These are phyloP conservation scores for Psilopogon haemacephalus DNA, from an alignment of 2,113 vertebrate genomes.

Conservation along the genomic window DNA sequence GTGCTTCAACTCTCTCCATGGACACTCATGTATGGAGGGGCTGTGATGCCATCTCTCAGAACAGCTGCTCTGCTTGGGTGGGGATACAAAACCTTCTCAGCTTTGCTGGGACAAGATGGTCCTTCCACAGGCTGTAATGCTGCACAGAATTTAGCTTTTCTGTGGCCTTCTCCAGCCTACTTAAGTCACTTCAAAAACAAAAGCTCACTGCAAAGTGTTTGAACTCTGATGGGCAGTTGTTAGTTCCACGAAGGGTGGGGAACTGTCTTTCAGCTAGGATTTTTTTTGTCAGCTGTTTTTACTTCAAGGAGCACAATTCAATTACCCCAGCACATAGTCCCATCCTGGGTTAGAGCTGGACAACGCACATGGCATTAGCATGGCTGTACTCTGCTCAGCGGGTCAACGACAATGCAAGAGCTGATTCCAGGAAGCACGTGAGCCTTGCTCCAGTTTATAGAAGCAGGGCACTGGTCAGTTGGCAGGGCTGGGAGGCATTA, in stretches of 20 bases:
- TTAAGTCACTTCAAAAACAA: background rate
- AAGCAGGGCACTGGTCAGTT: background rate
- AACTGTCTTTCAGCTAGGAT: background rate
- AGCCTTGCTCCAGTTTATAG: background rate
- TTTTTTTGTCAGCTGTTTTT: background rate
- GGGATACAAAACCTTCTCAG: background rate
- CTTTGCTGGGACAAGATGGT: background rate
- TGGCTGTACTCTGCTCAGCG: background rate
- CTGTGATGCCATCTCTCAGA: background rate
- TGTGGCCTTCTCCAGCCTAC: background rate
- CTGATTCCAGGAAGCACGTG: background rate
- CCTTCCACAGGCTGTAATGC: background rate
- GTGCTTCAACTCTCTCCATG: fast-evolving
- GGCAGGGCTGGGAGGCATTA: background rate
- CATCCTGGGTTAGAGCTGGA: background rate
- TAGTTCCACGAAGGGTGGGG: background rate
- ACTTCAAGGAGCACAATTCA: background rate
- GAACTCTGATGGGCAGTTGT: background rate
- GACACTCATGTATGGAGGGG: fast-evolving
- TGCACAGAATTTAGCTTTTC: background rate
- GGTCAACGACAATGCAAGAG: background rate
- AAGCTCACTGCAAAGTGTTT: background rate
- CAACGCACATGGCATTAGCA: background rate
- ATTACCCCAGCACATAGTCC: background rate
- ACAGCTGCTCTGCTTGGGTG: background rate